Conservation (phyloP, 1,140 invertebrate genomes). For the Xylocopa sonorina region DNA sequence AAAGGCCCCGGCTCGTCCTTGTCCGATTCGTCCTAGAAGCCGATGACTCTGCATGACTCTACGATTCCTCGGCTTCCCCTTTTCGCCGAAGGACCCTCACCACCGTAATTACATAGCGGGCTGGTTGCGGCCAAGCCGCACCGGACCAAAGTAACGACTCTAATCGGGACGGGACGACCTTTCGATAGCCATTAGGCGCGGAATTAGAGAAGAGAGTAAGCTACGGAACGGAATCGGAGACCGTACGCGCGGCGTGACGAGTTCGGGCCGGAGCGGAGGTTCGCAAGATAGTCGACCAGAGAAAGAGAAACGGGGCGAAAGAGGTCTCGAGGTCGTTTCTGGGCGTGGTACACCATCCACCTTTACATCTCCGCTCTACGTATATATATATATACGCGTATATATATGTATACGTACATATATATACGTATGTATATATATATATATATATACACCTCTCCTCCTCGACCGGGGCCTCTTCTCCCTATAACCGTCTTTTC, state of each 20-base stretch:
- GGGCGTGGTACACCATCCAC: conserved; percentile 76
- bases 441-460: too few species aligned
- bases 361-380: conserved; percentile 63
- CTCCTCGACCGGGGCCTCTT: conserved; percentile 23
- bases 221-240: not conserved
- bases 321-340: conserved; percentile 74
- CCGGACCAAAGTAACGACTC: conserved; percentile 75
- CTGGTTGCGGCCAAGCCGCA: conserved; percentile 62
- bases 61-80: conserved; percentile 35
- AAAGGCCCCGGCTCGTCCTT: conserved; percentile 53
- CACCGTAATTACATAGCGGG: conserved; percentile 79
- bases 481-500: conserved; percentile 64
- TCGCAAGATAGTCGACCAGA: conserved; percentile 56
- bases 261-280: conserved; percentile 17
- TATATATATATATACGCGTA: too few species aligned
- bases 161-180: conserved; percentile 68
- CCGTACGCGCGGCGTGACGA: conserved; percentile 15
- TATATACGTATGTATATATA: too few species aligned
- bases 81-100: conserved; percentile 70
- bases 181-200: conserved; percentile 68
- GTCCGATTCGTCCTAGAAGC: conserved; percentile 58
- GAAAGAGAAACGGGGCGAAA: conserved; percentile 58
- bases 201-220: too few species aligned
- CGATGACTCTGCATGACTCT: conserved; percentile 73
- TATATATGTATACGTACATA: too few species aligned